Evolutionary conservation across 1,140 invertebrate genomes (phyloP), one percentile per base, ranked within the genome.

Genomic region (Parasteatoda tepidariorum): DNA sequence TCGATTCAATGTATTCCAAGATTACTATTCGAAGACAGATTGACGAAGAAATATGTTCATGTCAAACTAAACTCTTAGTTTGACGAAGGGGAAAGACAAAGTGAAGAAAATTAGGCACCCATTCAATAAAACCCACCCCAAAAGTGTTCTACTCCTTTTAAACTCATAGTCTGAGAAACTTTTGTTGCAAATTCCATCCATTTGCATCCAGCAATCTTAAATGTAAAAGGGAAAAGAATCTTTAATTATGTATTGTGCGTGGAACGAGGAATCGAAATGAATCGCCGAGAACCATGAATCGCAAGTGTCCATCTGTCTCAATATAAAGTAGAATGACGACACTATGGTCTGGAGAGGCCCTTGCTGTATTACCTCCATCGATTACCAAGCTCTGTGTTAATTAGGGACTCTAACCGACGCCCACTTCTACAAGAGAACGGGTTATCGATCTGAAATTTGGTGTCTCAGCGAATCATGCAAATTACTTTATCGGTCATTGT

Each of bases 401-500:
- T 78, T 78, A 78, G 74, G 38, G 38, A 66, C 34, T 61, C 73
- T 18, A 33, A 71, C 68, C 68, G 48, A 48, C 73, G 62, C 74
- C 74, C 74, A 78, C 74, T 78, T 78, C 66, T 30, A 61, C 38
- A 78, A 78, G 74, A 78, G 61, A 78, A 78, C 74, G 74, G 74
- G 62, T n/a, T 66, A 78, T 78, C 59, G 74, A 78, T 78, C 74
- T 31, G 30, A 33, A 75, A 75, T 75, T 75, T 31, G 74, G 74
- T 66, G 74, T 78, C 74, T 78, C 62, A 34, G 74, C 59, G 74
- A 78, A 78, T 78, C 61, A 78, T 78, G 74, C 74, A 78, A 78
- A 78, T 78, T 78, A 78, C 74, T 78, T 78, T 78, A 78, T 78
- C 74, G 74, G 74, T 34, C 74, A 78, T 66, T 66, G 74, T 78